phyloP scores from a whole-genome alignment of 1,140 invertebrate genomes.

The Trichogramma pretiosum region DNA sequence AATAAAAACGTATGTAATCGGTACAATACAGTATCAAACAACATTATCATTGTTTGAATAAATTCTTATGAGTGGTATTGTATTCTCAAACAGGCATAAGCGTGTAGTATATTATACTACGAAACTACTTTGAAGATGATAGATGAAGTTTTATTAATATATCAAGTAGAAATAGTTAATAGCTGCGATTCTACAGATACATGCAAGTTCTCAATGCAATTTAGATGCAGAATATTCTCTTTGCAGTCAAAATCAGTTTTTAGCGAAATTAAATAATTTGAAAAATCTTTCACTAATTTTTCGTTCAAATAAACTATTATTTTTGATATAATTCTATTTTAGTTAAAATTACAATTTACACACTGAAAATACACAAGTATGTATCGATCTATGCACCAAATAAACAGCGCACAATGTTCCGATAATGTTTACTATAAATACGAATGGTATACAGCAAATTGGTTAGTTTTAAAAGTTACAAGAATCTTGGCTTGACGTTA shows the following conservation, averaged over 20 bases:
- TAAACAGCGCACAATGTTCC: slow-evolving; percentile 11
- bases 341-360: not conserved
- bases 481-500: not conserved
- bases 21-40: too few relatives aligned
- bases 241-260: not conserved
- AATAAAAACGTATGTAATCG: too few relatives aligned
- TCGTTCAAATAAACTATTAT: not conserved
- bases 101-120: too few relatives aligned
- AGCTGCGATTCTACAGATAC: not conserved
- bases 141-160: not conserved
- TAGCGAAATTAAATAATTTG: not conserved
- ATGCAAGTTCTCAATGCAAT: not conserved
- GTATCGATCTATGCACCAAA: slow-evolving; percentile 3
- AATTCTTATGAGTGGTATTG: too few relatives aligned
- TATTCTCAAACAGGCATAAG: too few relatives aligned
- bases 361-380: slow-evolving; percentile 2
- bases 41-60: too few relatives aligned
- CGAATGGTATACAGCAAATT: not conserved
- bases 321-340: not conserved
- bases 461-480: not conserved
- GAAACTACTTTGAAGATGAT: too few relatives aligned
- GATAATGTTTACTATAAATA: too few relatives aligned
- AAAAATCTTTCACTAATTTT: not conserved
- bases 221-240: not conserved
- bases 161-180: slow-evolving; percentile 1